A percentile compares a stretch with the other conserved stretches of the same genome.
Evolutionary conservation across 1,140 invertebrate species (phyloP).

Genomic region (Maconellicoccus hirsutus): DNA sequence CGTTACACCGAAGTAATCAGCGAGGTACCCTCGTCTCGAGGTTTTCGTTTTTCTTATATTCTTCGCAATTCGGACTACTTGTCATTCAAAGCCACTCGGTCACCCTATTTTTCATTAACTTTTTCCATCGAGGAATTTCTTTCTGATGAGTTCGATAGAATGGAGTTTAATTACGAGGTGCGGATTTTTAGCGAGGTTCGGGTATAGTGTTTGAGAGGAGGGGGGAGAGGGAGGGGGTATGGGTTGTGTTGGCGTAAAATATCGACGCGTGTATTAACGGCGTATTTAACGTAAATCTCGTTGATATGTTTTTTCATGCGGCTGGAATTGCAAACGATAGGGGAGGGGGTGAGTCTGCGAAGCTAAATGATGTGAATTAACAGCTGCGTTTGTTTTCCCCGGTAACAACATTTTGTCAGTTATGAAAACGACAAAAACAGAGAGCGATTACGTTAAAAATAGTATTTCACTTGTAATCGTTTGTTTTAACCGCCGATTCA

Average conservation of each 20-base stretch:
- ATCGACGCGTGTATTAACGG: no score
- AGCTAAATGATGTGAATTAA: background rate
- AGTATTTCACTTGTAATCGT: slow-evolving; percentile 1
- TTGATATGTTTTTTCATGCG: background rate
- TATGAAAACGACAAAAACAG: background rate
- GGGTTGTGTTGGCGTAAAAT: no score
- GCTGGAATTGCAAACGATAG: background rate
- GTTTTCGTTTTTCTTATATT: no score
- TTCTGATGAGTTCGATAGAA: background rate
- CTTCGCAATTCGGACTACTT: no score
- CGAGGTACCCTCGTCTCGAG: background rate
- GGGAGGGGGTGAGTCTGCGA: no score
- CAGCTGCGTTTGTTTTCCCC: background rate
- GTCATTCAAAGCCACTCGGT: background rate
- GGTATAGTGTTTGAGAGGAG: no score
- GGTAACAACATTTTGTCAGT: background rate
- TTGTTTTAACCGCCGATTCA: background rate
- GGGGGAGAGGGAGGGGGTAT: no score
- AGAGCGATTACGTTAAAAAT: slow-evolving; percentile 2
- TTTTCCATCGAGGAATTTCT: background rate
- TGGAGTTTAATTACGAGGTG: background rate
- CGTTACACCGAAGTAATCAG: background rate
- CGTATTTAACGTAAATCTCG: background rate
- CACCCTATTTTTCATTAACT: slow-evolving; percentile 9
- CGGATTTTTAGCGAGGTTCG: no score